Evolutionary conservation across 1,140 invertebrate genomes (phyloP), one percentile per base, ranked within the genome.

Genomic region (Drosophila nikananu): DNA sequence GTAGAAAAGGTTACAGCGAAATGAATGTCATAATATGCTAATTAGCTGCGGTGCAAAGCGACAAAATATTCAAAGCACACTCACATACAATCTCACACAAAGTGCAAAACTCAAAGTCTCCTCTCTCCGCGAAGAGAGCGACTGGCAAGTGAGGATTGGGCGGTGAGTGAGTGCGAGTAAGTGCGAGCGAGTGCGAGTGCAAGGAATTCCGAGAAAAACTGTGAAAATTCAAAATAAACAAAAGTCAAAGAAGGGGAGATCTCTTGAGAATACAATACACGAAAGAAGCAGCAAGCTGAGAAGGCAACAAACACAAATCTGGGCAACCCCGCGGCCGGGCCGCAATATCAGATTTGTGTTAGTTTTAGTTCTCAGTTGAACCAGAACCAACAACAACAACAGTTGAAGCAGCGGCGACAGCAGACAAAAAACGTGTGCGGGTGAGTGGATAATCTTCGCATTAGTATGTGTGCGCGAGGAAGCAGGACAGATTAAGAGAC

Each of bases 151-250:
- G 54, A 12, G 54, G 9, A 68, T 42, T 48, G n/a, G 32, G 46
- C n/a, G 27, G 37, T 19, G 27, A 46, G 23, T 27, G n/a, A 70
- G 39, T 44, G 37, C 66, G 58, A 80, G 74, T 73, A 62, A 68
- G 64, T 75, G 68, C 59, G 59, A 71, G 80, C 65, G 13, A 48
- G 21, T 46, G 44, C 68, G 7, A 49, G 48, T 70, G 67, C 52
- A 49, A 83, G 70, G 61, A 87, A 83, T 87, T 82, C 80, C 83
- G 72, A 80, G 83, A 83, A 86, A 86, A 71, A 77, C 62, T 67
- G 63, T 82, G 79, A 76, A 86, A 86, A 86, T 86, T 86, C 83
- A 83, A 86, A 80, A 87, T 80, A 86, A 86, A 86, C 71, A 82
- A 86, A 66, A 81, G 79, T 77, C 74, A 57, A 57, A 57, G 30